Base-by-base conservation (phyloP, 2,797 vertebrate genomes). In the Ambastaia sidthimunki region DNA sequence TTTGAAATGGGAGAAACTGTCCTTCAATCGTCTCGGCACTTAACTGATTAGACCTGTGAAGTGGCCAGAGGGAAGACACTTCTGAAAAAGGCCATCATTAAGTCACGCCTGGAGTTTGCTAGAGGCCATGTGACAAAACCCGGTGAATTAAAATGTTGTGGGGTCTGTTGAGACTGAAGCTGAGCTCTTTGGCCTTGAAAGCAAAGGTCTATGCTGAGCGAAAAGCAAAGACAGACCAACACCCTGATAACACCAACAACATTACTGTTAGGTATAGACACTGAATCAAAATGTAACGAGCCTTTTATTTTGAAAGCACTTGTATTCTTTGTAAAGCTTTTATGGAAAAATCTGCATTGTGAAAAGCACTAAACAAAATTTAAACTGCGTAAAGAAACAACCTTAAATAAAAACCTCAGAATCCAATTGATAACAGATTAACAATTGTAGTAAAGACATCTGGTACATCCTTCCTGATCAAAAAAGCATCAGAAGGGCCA, bases 21-120 rank as follows among this genome's bases (percentile, higher is more conserved):
- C 50, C 23, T 19, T 7, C 75, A 31, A 69, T 59, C 54, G 13
- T 66, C 57, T 59, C 54, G 59, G 21, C 34, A 68, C 63, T 76
- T 57, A 28, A 41, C 5, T 47, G 50, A 76, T 60, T 69, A 77
- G 47, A 55, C 25, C 41, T 48, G 37, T 70, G 66, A 77, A 77
- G 75, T 9, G 13, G 25, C 75, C 68, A 7, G 54, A 60, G 66
- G 75, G 66, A 77, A 70, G 41, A 60, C 19, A 70, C 66, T 60
- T 77, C 13, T 60, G 41, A 34, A 69, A 69, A 69, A 60, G 18
- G 28, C 57, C 57, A 71, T 78, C 67, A 78, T 63, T 71, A 71
- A 71, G 67, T 71, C 59, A 71, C 2, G 76, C 76, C 76, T 78
- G 44, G 76, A 71, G 76, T 78, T 52, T 78, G 76, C 76, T 71